Percentiles rank a stretch among this genome's conserved stretches.
These are phyloP conservation scores for Sesamia nonagrioides DNA, from an alignment of 1,140 invertebrate species.

Conservation along the genomic window DNA sequence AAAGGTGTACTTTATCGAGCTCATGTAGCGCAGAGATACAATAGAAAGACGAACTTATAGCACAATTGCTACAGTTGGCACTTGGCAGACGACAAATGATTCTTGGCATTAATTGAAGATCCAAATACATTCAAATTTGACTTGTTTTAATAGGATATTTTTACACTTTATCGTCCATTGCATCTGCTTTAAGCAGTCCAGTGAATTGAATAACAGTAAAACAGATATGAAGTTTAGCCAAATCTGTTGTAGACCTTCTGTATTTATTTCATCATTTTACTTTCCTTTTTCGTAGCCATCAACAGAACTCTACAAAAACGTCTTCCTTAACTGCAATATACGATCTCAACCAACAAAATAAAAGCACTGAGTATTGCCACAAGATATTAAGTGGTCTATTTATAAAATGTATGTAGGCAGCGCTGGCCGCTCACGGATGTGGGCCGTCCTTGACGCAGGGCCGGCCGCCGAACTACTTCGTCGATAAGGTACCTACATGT, in stretches of 20 bases:
- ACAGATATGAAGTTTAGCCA: too few species aligned
- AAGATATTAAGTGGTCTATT: slow-evolving; percentile 39
- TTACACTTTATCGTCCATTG: too few species aligned
- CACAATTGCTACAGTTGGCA: neutral
- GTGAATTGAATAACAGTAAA: too few species aligned
- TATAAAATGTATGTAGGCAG: slow-evolving; percentile 41
- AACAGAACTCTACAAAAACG: slow-evolving; percentile 3
- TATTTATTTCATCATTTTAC: neutral
- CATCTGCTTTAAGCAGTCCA: too few species aligned
- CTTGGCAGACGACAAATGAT: neutral
- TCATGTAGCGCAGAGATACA: neutral
- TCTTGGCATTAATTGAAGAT: neutral
- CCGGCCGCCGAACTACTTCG: slow-evolving; percentile 28
- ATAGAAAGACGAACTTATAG: neutral
- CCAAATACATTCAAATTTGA: neutral
- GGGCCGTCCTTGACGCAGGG: slow-evolving; percentile 40
- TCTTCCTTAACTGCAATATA: slow-evolving; percentile 24
- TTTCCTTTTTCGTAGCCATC: neutral
- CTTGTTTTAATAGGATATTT: too few species aligned
- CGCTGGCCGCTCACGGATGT: slow-evolving; percentile 43
- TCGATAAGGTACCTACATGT: slow-evolving; percentile 24
- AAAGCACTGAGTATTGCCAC: slow-evolving; percentile 17
- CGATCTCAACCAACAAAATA: slow-evolving; percentile 22
- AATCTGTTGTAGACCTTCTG: neutral
- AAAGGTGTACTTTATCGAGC: neutral